Base-by-base conservation (phyloP, 2,113 vertebrate species). In the Grallaria varia region DNA sequence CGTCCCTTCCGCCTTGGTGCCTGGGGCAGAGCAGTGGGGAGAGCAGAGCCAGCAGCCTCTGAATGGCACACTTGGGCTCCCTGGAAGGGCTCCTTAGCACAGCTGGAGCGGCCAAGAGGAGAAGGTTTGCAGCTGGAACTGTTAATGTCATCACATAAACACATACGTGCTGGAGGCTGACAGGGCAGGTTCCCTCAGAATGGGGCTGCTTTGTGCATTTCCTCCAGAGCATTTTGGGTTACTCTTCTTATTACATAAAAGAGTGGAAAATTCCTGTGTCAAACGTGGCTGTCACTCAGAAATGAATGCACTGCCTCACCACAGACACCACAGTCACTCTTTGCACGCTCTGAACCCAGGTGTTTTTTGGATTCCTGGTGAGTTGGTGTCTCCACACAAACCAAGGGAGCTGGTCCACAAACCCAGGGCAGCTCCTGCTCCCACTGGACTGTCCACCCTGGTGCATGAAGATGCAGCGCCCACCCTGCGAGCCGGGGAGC, bases 1-100 rank as follows among this genome's bases (percentile, higher is more conserved):
- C 4, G 0, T 30, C 66, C 35, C 59, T 64, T 22, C 83, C 8
- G n/a, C 35, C 31, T 30, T 37, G 40, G 16, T 1, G 18, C 44
- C 63, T 23, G 44, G 24, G 31, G 79, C 83, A 21, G 42, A 53
- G 66, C 27, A 9, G 12, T 1, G 49, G n/a, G n/a, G 37, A 69
- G 42, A 42, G 39, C 37, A 45, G 60, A 25, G 11, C 20, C 79
- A 76, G 62, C 53, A 25, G 59, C 53, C 59, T 55, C 39, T 8
- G 55, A 42, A 45, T 78, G 44, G 3, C 40, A 31, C 24, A 1
- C 31, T 9, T 0, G 4, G 1, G 33, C 15, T 28, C 11, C 66
- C 23, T 24, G 66, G 58, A 14, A 9, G 0, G 1, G 55, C 4
- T 56, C 4, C 0, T 3, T 23, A 40, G 59, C 3, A 13, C 50